Base-by-base conservation (phyloP, 2,113 vertebrate species). In the Turnix velox region DNA sequence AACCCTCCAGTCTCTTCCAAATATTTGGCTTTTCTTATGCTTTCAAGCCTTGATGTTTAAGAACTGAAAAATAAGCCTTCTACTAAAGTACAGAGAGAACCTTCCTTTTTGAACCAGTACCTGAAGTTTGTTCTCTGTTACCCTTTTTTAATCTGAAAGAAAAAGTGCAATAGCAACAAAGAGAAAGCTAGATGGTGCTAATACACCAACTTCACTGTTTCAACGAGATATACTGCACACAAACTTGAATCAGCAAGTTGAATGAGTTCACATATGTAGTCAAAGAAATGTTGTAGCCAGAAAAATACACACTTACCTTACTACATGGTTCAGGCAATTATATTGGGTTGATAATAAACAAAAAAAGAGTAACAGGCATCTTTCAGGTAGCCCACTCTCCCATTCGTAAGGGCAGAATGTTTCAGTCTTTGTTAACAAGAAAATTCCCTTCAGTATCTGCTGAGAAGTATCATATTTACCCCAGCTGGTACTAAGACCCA, bases 151-250 rank as follows among this genome's bases (percentile, higher is more conserved):
- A 54, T 8, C 27, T 37, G 25, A 20, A 84, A 79, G 62, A 65
- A 78, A 59, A 80, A 86, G 61, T 84, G 90, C 46, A 93, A 45
- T 91, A 88, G 79, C 90, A 80, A 31, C 18, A 49, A 81, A 75
- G 16, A 77, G 87, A 43, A 88, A 77, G 95, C 94, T 95, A 96
- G 95, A 92, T 96, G 95, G 95, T 84, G 93, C 95, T 92, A 84
- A 87, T 51, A 57, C 2, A 91, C 88, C 72, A 83, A 63, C 48
- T 87, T 90, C 13, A 18, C 4, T 22, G 17, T 46, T 90, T 39
- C 18, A 66, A 37, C 8, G 7, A 62, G 28, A 0, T 11, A 42
- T 27, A 20, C 30, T 72, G 22, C 1, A 7, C 30, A 46, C 12
- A 48, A 73, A 48, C 40, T 31, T 37, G 39, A 22, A 51, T 35